phyloP scores from a whole-genome alignment of 1,140 invertebrate genomes.

The Leguminivora glycinivorella region DNA sequence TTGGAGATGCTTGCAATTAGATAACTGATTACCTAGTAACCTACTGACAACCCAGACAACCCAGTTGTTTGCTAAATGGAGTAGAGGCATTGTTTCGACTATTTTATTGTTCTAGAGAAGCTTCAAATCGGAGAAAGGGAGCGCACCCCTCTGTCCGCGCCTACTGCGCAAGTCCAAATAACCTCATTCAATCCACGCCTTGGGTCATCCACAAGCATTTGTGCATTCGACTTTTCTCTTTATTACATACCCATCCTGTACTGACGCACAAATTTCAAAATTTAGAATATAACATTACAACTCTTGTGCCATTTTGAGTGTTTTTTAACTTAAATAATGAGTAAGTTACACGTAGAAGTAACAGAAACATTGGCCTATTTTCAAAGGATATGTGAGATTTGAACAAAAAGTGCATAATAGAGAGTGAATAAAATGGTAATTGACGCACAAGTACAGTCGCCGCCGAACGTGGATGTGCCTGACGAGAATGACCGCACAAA shows the following conservation, averaged over 20 bases:
- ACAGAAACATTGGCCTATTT: not conserved
- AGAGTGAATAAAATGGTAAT: slow-evolving; percentile 70
- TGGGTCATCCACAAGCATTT: slow-evolving; percentile 50
- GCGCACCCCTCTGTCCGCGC: slow-evolving; percentile 32
- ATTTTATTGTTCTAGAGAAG: not conserved
- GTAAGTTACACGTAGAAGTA: not conserved
- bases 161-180: slow-evolving; percentile 73
- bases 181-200: slow-evolving; percentile 70
- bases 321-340: not conserved
- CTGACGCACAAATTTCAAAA: slow-evolving; percentile 35
- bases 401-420: slow-evolving; percentile 41
- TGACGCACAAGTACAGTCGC: slow-evolving; percentile 71
- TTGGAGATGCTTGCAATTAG: no score
- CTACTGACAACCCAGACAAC: not conserved
- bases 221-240: slow-evolving; percentile 38
- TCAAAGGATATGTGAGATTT: slow-evolving; percentile 34
- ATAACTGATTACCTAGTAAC: not conserved
- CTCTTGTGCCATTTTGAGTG: not conserved
- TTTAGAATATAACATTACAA: not conserved
- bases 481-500: slow-evolving; percentile 53
- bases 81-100: not conserved
- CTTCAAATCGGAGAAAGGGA: slow-evolving; percentile 24
- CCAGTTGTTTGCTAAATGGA: not conserved
- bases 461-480: slow-evolving; percentile 56
- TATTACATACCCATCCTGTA: slow-evolving; percentile 31